phyloP scores from a whole-genome alignment of 1,140 invertebrate species.

The Drosophila sp. region DNA sequence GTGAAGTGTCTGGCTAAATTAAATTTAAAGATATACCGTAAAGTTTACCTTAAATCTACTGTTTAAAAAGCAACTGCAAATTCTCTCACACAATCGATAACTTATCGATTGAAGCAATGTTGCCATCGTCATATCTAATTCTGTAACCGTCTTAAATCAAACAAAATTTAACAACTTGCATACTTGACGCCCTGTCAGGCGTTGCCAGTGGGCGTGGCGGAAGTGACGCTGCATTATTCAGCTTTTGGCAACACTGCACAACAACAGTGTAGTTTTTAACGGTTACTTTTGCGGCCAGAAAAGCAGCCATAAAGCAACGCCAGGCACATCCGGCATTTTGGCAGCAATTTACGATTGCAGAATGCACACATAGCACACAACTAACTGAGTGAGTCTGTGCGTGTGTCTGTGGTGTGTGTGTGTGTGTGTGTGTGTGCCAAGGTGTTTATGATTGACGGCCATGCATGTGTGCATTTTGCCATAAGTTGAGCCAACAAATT shows the following conservation, averaged over 20 bases:
- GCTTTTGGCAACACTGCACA: slow-evolving; percentile 5
- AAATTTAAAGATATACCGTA: too few species aligned
- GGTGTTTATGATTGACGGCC: slow-evolving; percentile 51
- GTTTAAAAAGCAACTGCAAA: too few species aligned
- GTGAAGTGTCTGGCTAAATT: too few species aligned
- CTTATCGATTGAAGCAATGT: slow-evolving; percentile 5
- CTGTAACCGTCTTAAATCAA: not conserved
- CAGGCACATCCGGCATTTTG: slow-evolving; percentile 58
- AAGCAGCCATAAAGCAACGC: slow-evolving; percentile 55
- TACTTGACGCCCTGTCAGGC: slow-evolving; percentile 1
- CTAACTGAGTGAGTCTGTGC: not conserved
- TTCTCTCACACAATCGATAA: slow-evolving; percentile 6
- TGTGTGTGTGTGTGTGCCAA: slow-evolving; percentile 12
- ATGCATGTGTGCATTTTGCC: slow-evolving; percentile 47
- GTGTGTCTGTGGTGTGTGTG: not conserved
- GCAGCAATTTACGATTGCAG: slow-evolving; percentile 55
- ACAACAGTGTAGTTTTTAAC: slow-evolving; percentile 3
- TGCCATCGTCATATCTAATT: slow-evolving; percentile 4
- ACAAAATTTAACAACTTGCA: slow-evolving; percentile 1
- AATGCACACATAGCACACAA: slow-evolving; percentile 38
- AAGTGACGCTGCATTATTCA: slow-evolving; percentile 47
- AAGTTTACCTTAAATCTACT: too few species aligned
- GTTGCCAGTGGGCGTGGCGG: slow-evolving; percentile 39
- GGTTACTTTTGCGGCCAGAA: slow-evolving; percentile 29
- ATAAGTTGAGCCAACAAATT: slow-evolving; percentile 31